These are phyloP conservation scores for Sipha flava DNA, from an alignment of 1,140 invertebrate genomes.

Conservation along the genomic window DNA sequence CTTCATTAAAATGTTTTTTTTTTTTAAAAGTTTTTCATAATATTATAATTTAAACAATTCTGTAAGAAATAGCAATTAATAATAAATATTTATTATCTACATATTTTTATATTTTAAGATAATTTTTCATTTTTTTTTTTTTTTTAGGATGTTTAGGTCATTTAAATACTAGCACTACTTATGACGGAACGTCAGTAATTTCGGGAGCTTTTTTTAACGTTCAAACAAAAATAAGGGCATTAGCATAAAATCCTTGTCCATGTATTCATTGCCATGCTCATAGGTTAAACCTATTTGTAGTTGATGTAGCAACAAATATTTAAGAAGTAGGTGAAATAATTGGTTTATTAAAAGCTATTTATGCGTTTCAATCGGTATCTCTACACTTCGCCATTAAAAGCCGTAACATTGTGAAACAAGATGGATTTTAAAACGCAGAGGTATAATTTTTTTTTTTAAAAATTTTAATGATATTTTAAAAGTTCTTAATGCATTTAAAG, in stretches of 20 bases:
- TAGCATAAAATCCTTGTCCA: neutral
- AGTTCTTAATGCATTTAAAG: neutral
- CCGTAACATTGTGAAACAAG: neutral
- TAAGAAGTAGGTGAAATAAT: conserved; percentile 13
- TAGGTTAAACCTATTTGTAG: neutral
- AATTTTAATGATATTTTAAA: neutral
- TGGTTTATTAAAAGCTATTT: neutral
- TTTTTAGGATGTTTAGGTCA: no score
- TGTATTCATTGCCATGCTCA: neutral
- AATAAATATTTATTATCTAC: no score
- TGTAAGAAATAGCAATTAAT: no score
- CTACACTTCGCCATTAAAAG: neutral
- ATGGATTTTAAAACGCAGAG: neutral
- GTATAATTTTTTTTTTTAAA: neutral
- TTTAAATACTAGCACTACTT: no score
- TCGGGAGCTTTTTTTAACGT: no score
- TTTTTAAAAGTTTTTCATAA: no score
- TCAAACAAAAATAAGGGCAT: no score
- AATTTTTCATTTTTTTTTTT: no score
- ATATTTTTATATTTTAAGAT: no score
- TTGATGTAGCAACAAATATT: neutral
- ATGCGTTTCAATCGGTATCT: neutral
- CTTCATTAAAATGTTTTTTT: no score
- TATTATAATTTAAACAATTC: no score
- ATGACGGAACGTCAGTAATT: no score